Evolutionary conservation across 92 coral and sea anemone genomes (phyloP), one percentile per base, ranked within the genome.

Genomic region (Virgularia gustaviana): DNA sequence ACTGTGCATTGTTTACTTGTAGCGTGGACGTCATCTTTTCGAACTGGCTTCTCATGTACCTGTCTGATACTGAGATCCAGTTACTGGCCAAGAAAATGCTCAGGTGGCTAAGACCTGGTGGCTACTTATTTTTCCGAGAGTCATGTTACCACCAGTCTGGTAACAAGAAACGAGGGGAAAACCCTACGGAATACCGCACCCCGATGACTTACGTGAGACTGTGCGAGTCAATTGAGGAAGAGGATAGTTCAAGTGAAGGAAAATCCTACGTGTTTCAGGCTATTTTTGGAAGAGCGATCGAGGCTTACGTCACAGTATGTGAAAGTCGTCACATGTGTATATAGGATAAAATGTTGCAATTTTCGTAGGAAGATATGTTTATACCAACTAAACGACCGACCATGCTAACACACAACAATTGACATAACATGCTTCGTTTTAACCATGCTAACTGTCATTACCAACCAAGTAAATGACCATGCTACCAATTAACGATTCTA

Each of bases 11-110:
- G 3, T 32, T 35, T 13, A 10, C 3, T 35, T 28, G 31, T 38
- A 87, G 90, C 54, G 81, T 83, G 45, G 90, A 87, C 53, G 65
- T 83, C 9, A 87, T 87, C 12, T 87, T 87, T 79, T 86, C 90
- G 60, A 87, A 87, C 80, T 87, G 90, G 90, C 83, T 87, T 10
- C 75, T 87, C 20, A 87, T 87, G 90, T 87, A 87, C 60, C 83
- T 86, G 33, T 78, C 87, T 10, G 88, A 86, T 76, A 83, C 73
- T 65, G 90, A 86, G 54, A 71, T 86, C 18, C 39, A 73, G 44
- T 55, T 72, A 71, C 71, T 86, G 77, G 90, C 87, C 9, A 51
- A 70, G 82, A 86, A 83, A 64, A 75, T 83, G 85, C 65, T 86
- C 16, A 66, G 43, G 1, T 86, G 90, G 90, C 72, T 86, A 19